Evolutionary conservation across 2,797 vertebrate species (phyloP), one percentile per base, ranked within the genome.

Genomic region (Columba guinea): DNA sequence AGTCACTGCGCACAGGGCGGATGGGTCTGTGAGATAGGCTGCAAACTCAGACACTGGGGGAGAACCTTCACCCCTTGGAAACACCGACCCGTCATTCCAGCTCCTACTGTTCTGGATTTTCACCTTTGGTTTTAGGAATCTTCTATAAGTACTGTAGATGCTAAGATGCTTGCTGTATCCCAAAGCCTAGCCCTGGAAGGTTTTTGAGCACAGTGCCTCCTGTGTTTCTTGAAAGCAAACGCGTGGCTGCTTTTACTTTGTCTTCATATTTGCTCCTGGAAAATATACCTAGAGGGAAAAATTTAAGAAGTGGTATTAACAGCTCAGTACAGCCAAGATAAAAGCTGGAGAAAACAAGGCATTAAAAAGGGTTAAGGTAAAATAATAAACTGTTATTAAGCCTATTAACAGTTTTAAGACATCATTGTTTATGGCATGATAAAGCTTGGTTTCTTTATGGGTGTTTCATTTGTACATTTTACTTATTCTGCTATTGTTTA

Each of bases 251-350:
- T 9, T 94, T 88, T 90, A 55, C 63, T 94, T 90, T 82, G 93
- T 71, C 69, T 93, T 71, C 74, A 18, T 51, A 88, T 87, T 91
- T 59, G 84, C 35, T 76, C 91, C 55, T 92, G 69, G 74, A 96
- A 97, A 94, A 89, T 67, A 83, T 67, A 94, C 34, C 91, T 96
- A 89, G 55, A 76, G 84, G 90, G 73, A 77, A 91, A 92, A 90
- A 84, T 81, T 93, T 95, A 95, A 94, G 94, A 94, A 92, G 76
- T 90, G 69, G 78, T 96, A 90, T 95, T 95, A 97, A 92, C 85
- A 89, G 90, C 84, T 85, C 34, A 86, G 90, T 94, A 73, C 71
- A 76, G 56, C 27, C 67, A 68, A 79, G 44, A 77, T 67, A 94
- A 95, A 94, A 80, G 82, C 83, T 84, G 69, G 32, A 82, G 49